Evolutionary conservation across 2,888 invertebrate genomes (phyloP).

Genomic region (Megamerina dolium): DNA sequence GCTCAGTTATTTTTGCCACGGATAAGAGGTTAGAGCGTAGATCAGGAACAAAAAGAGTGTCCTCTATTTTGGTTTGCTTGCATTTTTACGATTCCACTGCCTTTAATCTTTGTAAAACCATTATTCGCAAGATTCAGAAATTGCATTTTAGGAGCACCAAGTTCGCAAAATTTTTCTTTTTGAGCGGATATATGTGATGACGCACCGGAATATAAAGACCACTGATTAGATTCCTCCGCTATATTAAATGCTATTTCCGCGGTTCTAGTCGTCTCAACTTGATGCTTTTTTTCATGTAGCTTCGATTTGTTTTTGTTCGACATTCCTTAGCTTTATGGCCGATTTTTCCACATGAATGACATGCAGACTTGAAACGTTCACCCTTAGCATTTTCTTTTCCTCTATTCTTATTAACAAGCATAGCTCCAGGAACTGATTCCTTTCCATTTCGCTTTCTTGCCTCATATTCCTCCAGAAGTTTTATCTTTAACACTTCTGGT

Average conservation of each 20-base stretch:
- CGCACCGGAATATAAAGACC: not conserved
- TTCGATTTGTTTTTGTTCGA: not conserved
- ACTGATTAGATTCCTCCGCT: not conserved
- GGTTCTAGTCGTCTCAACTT: not conserved
- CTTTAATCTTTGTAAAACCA: constrained; percentile 5
- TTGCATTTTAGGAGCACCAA: not conserved
- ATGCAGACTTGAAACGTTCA: constrained; percentile 2
- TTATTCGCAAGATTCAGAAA: not conserved
- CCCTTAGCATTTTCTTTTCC: not conserved
- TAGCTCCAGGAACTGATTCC: not conserved
- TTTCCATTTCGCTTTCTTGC: constrained; percentile 1
- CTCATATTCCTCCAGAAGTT: constrained; percentile 1
- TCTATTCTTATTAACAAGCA: not conserved
- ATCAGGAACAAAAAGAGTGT: constrained; percentile 10
- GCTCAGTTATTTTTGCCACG: constrained; percentile 12
- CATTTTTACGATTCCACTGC: constrained; percentile 4
- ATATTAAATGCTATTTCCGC: constrained; percentile 2
- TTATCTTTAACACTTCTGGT: constrained; percentile 2
- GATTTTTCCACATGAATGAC: constrained; percentile 10
- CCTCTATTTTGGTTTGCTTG: constrained; percentile 4
- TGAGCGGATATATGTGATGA: too few species aligned
- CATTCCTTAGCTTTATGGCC: constrained; percentile 10
- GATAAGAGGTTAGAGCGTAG: constrained; percentile 13
- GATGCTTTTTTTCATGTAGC: not conserved
- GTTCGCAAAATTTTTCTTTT: not conserved